Evolutionary conservation across 2,113 vertebrate genomes (phyloP).

Genomic region (Corynorhinus townsendii): DNA sequence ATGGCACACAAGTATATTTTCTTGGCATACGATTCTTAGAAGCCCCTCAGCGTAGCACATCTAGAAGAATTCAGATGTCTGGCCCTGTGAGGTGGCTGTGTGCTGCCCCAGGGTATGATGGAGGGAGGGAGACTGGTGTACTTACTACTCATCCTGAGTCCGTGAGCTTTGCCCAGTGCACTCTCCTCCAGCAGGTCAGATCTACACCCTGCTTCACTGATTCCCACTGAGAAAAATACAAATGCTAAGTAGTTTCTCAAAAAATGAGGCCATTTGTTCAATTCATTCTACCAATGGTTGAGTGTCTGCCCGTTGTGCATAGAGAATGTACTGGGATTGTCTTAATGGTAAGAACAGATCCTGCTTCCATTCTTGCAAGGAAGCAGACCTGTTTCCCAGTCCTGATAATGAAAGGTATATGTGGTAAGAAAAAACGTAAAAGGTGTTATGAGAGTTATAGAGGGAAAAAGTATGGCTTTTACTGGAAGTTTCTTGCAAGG

Average conservation of each 20-base stretch:
- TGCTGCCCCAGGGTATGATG: neutral
- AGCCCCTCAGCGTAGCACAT: neutral
- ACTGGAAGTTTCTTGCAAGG: neutral
- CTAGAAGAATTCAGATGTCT: neutral
- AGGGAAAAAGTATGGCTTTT: constrained; percentile 15
- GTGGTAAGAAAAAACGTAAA: neutral
- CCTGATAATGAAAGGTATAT: neutral
- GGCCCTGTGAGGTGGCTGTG: neutral
- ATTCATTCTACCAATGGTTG: neutral
- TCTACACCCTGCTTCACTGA: neutral
- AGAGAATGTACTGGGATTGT: neutral
- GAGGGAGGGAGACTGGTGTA: neutral
- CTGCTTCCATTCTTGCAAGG: neutral
- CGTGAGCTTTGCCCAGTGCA: neutral
- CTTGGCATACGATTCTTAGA: neutral
- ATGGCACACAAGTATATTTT: neutral
- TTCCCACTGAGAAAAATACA: neutral
- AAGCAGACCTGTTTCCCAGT: neutral
- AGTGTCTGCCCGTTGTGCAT: neutral
- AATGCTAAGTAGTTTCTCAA: neutral
- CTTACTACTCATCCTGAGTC: neutral
- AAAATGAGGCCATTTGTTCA: constrained; percentile 13
- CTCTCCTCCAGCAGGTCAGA: neutral
- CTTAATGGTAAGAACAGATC: neutral
- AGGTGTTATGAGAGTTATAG: neutral